Evolutionary conservation across 2,888 invertebrate species (phyloP).

Genomic region (Trichogramma evanescens): DNA sequence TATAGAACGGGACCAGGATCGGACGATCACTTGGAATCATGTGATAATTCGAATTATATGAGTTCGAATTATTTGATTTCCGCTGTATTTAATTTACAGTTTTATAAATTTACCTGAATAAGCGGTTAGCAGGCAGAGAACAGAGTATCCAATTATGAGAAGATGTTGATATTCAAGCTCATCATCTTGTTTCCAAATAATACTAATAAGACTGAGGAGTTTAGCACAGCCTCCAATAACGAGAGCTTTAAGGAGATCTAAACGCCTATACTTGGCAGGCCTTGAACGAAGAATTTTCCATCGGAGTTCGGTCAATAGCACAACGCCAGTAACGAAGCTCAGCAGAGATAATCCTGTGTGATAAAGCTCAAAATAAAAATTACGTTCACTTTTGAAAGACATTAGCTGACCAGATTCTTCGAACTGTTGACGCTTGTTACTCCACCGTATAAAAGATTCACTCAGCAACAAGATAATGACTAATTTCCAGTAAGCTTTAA

Average conservation of each 20-base stretch:
- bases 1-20: neutral
- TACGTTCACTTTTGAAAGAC: conserved; percentile 34
- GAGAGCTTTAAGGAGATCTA: conserved; percentile 34
- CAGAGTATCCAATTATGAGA: conserved; percentile 60
- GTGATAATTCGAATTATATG: neutral
- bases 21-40: too few species aligned
- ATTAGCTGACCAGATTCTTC: neutral
- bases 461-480: conserved; percentile 68
- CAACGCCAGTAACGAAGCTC: conserved; percentile 31
- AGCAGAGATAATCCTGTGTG: conserved; percentile 35
- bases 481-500: conserved; percentile 74
- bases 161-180: conserved; percentile 35
- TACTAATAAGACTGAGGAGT: conserved; percentile 38
- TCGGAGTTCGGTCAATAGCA: conserved; percentile 35
- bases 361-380: conserved; percentile 38
- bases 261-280: conserved; percentile 31
- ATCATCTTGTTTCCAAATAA: conserved; percentile 38
- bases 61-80: neutral
- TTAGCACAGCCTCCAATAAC: conserved; percentile 42
- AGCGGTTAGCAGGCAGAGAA: conserved; percentile 57
- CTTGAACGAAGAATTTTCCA: conserved; percentile 29
- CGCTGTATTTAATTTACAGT: neutral
- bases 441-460: conserved; percentile 73
- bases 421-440: conserved; percentile 11
- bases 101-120: conserved; percentile 53